Evolutionary conservation across 2,888 invertebrate species (phyloP).

Genomic region (Polydrusus tereticollis): DNA sequence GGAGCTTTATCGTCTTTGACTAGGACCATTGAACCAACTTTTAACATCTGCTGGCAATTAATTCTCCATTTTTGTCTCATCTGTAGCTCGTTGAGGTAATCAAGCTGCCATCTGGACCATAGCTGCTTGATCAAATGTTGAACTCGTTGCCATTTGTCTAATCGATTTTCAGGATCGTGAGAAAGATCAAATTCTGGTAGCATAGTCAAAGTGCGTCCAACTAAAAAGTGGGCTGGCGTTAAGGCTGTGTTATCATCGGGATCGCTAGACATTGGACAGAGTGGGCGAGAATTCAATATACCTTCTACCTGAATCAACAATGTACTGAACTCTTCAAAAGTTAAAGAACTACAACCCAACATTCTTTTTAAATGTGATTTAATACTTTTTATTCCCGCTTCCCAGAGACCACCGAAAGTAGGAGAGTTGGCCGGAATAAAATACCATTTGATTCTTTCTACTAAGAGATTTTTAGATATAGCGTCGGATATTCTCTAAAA

Average conservation of each 20-base stretch:
- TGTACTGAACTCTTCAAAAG: too few species aligned
- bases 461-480: too few species aligned
- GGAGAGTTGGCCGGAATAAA: constrained; percentile 12
- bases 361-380: neutral
- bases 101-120: constrained; percentile 12
- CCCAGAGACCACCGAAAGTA: neutral
- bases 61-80: constrained; percentile 6
- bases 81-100: constrained; percentile 4
- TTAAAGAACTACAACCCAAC: too few species aligned
- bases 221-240: neutral
- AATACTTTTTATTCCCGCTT: neutral
- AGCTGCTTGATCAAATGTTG: constrained; percentile 3
- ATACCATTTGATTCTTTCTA: constrained; percentile 4
- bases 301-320: too few species aligned
- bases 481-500: neutral
- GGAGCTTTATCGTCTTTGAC: neutral
- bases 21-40: neutral
- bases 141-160: constrained; percentile 4
- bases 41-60: neutral
- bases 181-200: constrained; percentile 1
- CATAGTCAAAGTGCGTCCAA: neutral
- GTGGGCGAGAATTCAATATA: too few species aligned
- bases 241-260: neutral
- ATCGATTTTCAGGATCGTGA: neutral
- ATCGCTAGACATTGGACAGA: neutral